A percentile compares a stretch with the other conserved stretches of the same genome.
Evolutionary conservation across 2,888 invertebrate genomes (phyloP).

Genomic region (Leptogaster cylindrica): DNA sequence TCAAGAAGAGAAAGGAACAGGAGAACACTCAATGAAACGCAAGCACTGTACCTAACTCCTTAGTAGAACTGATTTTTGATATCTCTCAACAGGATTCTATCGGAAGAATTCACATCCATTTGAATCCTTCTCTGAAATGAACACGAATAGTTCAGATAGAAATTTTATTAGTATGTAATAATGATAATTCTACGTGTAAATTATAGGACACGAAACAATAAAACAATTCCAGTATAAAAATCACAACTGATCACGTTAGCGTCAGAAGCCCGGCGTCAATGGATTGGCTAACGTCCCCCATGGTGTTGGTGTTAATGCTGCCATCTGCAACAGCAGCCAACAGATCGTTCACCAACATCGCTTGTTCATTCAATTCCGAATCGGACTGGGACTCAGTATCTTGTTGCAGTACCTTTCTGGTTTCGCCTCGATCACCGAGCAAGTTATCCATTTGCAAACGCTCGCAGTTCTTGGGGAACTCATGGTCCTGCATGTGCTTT

Average conservation of each 20-base stretch:
- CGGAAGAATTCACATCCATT: no score
- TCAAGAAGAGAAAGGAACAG: not conserved
- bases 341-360: slow-evolving; percentile 40
- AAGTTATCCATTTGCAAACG: not conserved
- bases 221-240: not conserved
- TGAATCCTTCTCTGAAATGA: no score
- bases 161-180: no score
- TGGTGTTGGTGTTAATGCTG: not conserved
- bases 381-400: slow-evolving; percentile 8
- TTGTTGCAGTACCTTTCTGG: no score
- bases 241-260: not conserved
- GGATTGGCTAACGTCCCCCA: not conserved
- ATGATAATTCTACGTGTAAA: not conserved
- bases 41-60: not conserved
- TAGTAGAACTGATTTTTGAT: not conserved
- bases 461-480: not conserved
- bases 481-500: slow-evolving; percentile 59
- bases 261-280: not conserved
- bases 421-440: not conserved
- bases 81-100: no score
- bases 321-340: slow-evolving; percentile 42
- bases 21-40: not conserved
- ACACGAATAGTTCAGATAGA: no score
- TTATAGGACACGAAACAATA: not conserved
- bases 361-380: slow-evolving; percentile 41